These are phyloP conservation scores for Setophaga petechia DNA, from an alignment of 2,113 vertebrate species.

Conservation along the genomic window DNA sequence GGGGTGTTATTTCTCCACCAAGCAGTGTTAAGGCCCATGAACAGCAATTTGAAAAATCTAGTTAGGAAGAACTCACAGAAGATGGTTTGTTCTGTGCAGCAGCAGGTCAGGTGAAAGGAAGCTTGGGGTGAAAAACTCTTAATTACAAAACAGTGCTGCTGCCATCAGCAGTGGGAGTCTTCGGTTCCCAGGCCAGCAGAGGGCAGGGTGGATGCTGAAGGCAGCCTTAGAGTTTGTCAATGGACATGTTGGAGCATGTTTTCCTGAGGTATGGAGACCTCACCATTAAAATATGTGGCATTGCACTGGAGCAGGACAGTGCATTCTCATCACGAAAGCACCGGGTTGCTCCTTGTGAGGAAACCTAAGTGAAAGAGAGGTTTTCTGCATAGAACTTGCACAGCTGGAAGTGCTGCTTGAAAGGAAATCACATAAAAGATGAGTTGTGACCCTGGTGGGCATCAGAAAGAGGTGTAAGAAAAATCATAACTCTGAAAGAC, in stretches of 20 bases:
- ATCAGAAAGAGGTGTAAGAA: background rate
- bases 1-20: background rate
- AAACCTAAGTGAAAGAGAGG: background rate
- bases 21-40: background rate
- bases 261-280: conserved; percentile 19
- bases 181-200: conserved; percentile 60
- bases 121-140: background rate
- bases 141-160: rapidly evolving
- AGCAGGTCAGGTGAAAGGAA: background rate
- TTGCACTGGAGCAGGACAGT: background rate
- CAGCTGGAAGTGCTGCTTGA: background rate
- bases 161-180: rapidly evolving
- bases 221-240: background rate
- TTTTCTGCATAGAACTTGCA: background rate
- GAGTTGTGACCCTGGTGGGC: background rate
- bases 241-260: conserved; percentile 80
- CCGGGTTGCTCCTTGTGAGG: background rate
- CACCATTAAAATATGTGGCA: conserved; percentile 30
- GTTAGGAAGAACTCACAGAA: background rate
- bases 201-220: conserved; percentile 61
- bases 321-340: background rate
- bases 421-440: background rate
- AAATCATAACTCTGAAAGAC: background rate
- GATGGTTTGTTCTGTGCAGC: background rate
- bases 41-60: background rate